Percentiles rank a stretch among this genome's conserved stretches.
Evolutionary conservation across 1,140 invertebrate genomes (phyloP).

Genomic region (Heliconius hermathena): DNA sequence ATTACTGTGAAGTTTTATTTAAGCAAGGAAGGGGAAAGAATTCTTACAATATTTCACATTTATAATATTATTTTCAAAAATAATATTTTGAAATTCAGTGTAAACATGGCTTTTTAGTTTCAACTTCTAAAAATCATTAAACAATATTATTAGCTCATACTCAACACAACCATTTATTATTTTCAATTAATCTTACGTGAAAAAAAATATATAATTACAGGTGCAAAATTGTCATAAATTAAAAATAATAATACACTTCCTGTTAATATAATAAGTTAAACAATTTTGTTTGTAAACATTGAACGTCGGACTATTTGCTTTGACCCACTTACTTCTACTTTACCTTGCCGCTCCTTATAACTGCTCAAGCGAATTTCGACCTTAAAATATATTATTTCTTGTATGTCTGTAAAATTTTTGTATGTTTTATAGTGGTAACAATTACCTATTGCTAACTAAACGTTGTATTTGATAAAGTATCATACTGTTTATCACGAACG

Average conservation of each 20-base stretch:
- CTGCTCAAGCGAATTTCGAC: conserved; percentile 22
- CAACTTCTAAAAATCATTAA: too few species aligned
- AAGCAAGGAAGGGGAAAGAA: too few species aligned
- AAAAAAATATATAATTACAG: not conserved
- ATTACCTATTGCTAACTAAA: conserved; percentile 32
- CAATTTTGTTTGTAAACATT: conserved; percentile 62
- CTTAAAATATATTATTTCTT: conserved; percentile 16
- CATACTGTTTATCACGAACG: conserved; percentile 6
- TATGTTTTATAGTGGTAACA: not conserved
- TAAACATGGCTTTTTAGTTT: too few species aligned
- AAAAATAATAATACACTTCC: conserved; percentile 17
- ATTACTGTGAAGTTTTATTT: too few species aligned
- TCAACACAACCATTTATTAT: too few species aligned
- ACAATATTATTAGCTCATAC: too few species aligned
- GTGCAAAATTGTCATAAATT: not conserved
- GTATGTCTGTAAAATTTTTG: not conserved
- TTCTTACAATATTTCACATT: too few species aligned
- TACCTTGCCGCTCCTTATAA: conserved; percentile 35
- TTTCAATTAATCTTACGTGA: not conserved
- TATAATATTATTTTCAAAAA: too few species aligned
- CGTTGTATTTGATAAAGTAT: conserved; percentile 20
- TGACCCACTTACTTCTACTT: conserved; percentile 47
- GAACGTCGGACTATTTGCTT: conserved; percentile 43
- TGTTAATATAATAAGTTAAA: conserved; percentile 38
- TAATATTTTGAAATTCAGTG: too few species aligned